Conservation (phyloP, 2,113 vertebrate genomes). For the Hymenochirus boettgeri region DNA sequence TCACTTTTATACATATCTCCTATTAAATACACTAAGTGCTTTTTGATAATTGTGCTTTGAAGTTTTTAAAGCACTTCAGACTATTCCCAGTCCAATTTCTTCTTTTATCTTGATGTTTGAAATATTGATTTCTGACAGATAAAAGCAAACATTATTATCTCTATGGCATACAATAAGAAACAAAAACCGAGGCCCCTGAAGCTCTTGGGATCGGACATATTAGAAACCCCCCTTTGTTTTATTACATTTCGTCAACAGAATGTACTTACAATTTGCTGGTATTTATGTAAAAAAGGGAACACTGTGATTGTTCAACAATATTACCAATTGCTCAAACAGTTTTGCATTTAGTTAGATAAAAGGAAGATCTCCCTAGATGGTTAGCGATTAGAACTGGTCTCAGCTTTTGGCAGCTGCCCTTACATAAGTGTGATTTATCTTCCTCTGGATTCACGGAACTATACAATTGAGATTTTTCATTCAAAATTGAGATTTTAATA, state of each 20-base stretch:
- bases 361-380: conserved; percentile 80
- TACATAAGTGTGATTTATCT: conserved; percentile 99
- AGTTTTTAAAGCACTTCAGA: conserved; percentile 98
- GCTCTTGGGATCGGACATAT: conserved; percentile 79
- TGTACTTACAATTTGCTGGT: conserved; percentile 92
- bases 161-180: conserved; percentile 83
- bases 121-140: conserved; percentile 99
- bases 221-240: conserved; percentile 87
- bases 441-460: conserved; percentile 76
- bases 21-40: conserved; percentile 99
- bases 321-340: conserved; percentile 74
- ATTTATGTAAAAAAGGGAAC: conserved; percentile 85
- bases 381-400: conserved; percentile 90
- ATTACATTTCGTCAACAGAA: conserved; percentile 96
- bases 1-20: conserved; percentile 99
- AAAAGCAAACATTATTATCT: conserved; percentile 99
- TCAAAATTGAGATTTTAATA: conserved; percentile 59
- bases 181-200: conserved; percentile 66
- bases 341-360: conserved; percentile 92
- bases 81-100: conserved; percentile 99
- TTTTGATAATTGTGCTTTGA: conserved; percentile 99
- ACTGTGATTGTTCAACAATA: conserved; percentile 74
- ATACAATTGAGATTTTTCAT: conserved; percentile 68
- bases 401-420: conserved; percentile 91
- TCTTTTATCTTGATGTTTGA: conserved; percentile 99